Evolutionary conservation across 2,888 invertebrate species (phyloP).

Genomic region (Arge pagana): DNA sequence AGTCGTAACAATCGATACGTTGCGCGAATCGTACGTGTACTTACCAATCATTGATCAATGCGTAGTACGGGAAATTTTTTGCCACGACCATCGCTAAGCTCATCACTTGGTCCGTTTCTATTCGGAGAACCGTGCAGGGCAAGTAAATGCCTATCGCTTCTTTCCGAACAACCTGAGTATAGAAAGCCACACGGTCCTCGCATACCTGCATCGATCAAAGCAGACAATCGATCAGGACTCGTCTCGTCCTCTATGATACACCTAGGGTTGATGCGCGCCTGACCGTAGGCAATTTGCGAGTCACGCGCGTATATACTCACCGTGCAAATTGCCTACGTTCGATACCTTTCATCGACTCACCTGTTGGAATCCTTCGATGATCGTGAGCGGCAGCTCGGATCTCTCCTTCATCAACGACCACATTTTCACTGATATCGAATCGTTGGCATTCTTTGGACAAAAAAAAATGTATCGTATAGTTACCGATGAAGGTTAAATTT

Average conservation of each 20-base stretch:
- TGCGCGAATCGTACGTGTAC: no score
- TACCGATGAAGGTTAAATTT: no score
- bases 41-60: conserved; percentile 37
- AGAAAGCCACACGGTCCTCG: conserved; percentile 39
- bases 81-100: conserved; percentile 37
- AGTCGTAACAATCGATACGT: no score
- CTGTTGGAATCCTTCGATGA: conserved; percentile 35
- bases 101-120: conserved; percentile 38
- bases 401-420: conserved; percentile 30
- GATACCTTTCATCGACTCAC: no score
- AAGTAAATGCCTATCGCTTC: conserved; percentile 26
- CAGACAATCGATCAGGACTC: no score
- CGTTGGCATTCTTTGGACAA: conserved; percentile 29
- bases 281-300: no score
- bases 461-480: no score
- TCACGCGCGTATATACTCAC: no score
- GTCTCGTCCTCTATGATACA: no score
- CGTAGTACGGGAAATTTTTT: conserved; percentile 38
- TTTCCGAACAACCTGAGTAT: conserved; percentile 33
- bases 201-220: conserved; percentile 45
- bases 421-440: conserved; percentile 30
- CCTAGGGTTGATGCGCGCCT: no score
- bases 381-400: conserved; percentile 32
- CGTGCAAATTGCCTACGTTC: no score
- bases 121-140: conserved; percentile 35